phyloP scores from a whole-genome alignment of 2,888 invertebrate genomes.

The Aethes cnicana region DNA sequence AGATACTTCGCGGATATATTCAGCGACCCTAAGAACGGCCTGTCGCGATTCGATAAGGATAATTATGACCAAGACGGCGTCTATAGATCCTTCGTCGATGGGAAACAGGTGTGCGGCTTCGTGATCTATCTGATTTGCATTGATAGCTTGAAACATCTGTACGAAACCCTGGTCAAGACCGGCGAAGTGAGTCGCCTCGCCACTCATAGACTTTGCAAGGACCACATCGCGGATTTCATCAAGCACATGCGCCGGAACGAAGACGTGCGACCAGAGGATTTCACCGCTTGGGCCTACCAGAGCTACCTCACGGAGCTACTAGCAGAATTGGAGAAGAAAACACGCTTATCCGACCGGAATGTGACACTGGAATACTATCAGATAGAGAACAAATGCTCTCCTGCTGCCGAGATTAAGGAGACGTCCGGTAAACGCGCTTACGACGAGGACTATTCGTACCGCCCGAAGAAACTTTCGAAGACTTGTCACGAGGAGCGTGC shows the following conservation, averaged over 20 bases:
- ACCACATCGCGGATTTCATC: conserved; percentile 7
- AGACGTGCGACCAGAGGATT: not conserved
- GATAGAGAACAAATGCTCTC: not conserved
- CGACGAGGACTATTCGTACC: conserved; percentile 13
- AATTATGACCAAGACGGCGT: not conserved
- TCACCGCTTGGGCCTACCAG: not conserved
- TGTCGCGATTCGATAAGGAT: conserved; percentile 1
- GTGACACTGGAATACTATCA: not conserved
- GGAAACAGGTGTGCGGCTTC: conserved; percentile 6
- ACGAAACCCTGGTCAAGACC: not conserved
- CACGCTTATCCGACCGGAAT: not conserved
- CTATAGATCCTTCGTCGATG: conserved; percentile 6
- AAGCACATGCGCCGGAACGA: not conserved
- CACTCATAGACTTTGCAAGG: conserved; percentile 12
- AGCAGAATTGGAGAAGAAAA: not conserved
- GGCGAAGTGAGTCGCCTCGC: not conserved
- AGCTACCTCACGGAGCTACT: not conserved
- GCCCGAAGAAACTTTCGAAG: not conserved
- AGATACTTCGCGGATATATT: conserved; percentile 5
- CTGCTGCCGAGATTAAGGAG: not conserved
- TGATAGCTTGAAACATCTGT: conserved; percentile 12
- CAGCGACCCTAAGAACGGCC: not conserved
- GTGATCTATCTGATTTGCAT: conserved; percentile 9
- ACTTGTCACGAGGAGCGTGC: not conserved
- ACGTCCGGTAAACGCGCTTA: conserved; percentile 7